These are phyloP conservation scores for Epicauta chinensis DNA, from an alignment of 1,140 invertebrate species.

Conservation along the genomic window DNA sequence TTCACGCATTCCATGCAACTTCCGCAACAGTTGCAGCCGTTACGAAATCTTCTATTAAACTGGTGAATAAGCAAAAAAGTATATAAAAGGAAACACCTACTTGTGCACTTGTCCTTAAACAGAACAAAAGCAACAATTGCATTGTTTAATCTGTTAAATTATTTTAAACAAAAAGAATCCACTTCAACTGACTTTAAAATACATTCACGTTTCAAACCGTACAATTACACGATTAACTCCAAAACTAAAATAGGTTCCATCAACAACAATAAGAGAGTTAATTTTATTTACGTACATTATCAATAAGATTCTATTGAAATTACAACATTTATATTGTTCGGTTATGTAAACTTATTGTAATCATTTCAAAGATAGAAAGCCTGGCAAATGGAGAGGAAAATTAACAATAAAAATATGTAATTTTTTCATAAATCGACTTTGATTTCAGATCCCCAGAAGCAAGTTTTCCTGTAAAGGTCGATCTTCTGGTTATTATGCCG, in stretches of 20 bases:
- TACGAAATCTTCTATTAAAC: too few relatives aligned
- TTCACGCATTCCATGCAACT: too few relatives aligned
- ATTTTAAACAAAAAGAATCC: neutral
- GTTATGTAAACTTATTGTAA: conserved; percentile 8
- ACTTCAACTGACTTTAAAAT: too few relatives aligned
- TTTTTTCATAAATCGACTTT: conserved; percentile 6
- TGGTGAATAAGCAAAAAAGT: too few relatives aligned
- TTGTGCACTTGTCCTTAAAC: conserved; percentile 5
- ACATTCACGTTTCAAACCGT: too few relatives aligned
- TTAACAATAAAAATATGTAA: too few relatives aligned
- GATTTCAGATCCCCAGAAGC: conserved; percentile 17
- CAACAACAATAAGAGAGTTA: neutral
- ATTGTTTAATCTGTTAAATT: conserved; percentile 6
- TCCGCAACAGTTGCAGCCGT: too few relatives aligned
- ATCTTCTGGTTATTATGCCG: conserved; percentile 65
- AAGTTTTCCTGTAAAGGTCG: conserved; percentile 58
- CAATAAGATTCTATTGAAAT: too few relatives aligned
- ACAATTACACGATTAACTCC: neutral
- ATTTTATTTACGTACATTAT: neutral
- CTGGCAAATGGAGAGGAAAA: too few relatives aligned
- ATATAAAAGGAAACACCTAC: conserved; percentile 6
- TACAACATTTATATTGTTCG: neutral
- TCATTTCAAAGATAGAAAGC: conserved; percentile 7
- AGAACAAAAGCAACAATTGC: conserved; percentile 4
- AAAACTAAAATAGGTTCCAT: conserved; percentile 8